Base-by-base conservation (phyloP, 2,797 vertebrate species). In the Gymnoscopelus microlampas region DNA sequence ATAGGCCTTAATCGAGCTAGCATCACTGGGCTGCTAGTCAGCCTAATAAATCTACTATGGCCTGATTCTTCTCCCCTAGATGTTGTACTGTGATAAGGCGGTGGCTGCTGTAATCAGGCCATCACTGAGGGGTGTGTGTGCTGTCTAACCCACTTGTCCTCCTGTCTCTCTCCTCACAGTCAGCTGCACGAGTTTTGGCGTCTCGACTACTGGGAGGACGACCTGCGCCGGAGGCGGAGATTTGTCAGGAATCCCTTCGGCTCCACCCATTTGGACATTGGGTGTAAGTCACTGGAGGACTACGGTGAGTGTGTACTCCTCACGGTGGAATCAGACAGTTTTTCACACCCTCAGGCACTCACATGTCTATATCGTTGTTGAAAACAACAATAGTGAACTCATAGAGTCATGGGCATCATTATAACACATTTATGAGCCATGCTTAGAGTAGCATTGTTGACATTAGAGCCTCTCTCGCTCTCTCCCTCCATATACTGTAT, bases 121-220 rank as follows among this genome's bases (percentile, higher is more conserved):
- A 57, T 84, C 76, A 72, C 44, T 44, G 67, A 71, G 66, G 59
- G 47, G 35, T 39, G 58, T 74, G 66, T 47, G 35, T 70, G 63
- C 47, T 71, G 60, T 83, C 79, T 87, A 79, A 85, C 70, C 54
- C 72, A 32, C 19, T 72, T 79, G 23, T 79, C 81, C 48, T 79
- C 53, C 79, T 78, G 48, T 88, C 72, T 89, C 79, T 82, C 68
- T 71, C 66, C 73, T 82, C 68, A 1, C 81, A 99, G 98, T 91
- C 96, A 97, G 84, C 89, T 95, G 84, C 96, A 97, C 49, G 96
- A 99, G 87, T 99, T 98, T 91, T 99, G 98, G 98, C 96, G 98
- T 74, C 94, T 99, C 73, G 98, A 99, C 92, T 99, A 98, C 91
- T 99, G 98, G 98, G 98, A 99, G 76, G 98, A 99, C 4, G 98